Base-by-base conservation (phyloP, 2,113 vertebrate species). In the Syngnathus typhle region DNA sequence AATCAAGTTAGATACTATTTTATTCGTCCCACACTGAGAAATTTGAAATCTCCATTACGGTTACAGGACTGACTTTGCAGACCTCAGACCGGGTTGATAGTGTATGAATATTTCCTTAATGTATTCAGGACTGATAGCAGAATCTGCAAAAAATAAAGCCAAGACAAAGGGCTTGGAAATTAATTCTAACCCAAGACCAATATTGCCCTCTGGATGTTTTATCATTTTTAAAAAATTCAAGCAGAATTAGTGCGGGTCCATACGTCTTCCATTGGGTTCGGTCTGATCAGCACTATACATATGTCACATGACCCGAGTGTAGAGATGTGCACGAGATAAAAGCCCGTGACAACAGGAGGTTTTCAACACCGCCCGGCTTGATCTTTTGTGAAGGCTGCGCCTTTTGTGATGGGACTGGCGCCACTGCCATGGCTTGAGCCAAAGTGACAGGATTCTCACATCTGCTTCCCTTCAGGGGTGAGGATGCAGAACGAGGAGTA, bases 371-470 rank as follows among this genome's bases (percentile, higher is more conserved):
- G 83, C 83, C 85, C 59, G 32, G 68, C 67, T 64, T 47, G 18
- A 78, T 84, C 79, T 64, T 64, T 65, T 52, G 65, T 82, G 78
- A 83, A 73, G 78, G 70, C 75, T 73, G 55, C 60, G 77, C 61
- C 84, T 81, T 84, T 81, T 85, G 76, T 84, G 78, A 78, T 87
- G 66, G 71, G 65, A 66, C 65, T 74, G 27, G 32, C 67, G 82
- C 85, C 71, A 77, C 32, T 76, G 79, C 66, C 60, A 23, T 2
- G 16, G 71, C 77, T 60, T 75, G 82, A 85, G 69, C 70, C 60
- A 76, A 84, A 79, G 82, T 69, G 84, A 89, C 84, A 83, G 78
- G 72, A 81, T 69, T 78, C 83, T 87, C 82, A 84, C 82, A 78
- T 78, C 80, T 83, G 85, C 71, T 82, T 84, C 69, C 77, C 81